phyloP scores from a whole-genome alignment of 2,797 vertebrate species.

The Enoplosus armatus region DNA sequence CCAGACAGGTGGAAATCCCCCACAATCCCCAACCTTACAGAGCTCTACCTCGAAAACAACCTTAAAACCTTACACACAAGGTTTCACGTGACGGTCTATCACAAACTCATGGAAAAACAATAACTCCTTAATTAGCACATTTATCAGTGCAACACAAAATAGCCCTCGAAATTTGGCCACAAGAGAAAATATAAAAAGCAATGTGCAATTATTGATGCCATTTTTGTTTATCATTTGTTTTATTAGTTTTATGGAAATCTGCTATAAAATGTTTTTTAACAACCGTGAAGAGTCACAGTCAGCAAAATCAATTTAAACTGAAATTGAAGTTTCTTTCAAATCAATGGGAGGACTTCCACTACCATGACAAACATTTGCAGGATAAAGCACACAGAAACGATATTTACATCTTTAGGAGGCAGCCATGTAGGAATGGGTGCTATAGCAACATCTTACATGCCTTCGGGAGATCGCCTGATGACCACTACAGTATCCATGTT shows the following conservation, averaged over 20 bases:
- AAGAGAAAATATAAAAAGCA: constrained; percentile 13
- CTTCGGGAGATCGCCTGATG: constrained; percentile 6
- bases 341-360: neutral
- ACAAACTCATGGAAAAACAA: constrained; percentile 9
- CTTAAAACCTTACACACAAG: constrained; percentile 35
- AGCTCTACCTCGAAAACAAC: constrained; percentile 45
- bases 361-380: neutral
- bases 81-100: neutral
- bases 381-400: neutral
- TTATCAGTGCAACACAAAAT: constrained; percentile 7
- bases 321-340: neutral
- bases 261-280: neutral
- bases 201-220: neutral
- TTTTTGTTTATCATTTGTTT: constrained; percentile 1
- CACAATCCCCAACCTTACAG: constrained; percentile 52
- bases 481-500: constrained; percentile 19
- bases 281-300: neutral
- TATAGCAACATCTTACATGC: constrained; percentile 1
- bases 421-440: neutral
- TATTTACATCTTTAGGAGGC: neutral
- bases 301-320: neutral
- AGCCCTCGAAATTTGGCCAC: constrained; percentile 5
- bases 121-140: constrained; percentile 11
- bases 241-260: neutral
- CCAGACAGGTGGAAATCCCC: constrained; percentile 71